Percentiles rank a stretch among this genome's conserved stretches.
Evolutionary conservation across 2,888 invertebrate genomes (phyloP).

Genomic region (Limnephilus auricula): DNA sequence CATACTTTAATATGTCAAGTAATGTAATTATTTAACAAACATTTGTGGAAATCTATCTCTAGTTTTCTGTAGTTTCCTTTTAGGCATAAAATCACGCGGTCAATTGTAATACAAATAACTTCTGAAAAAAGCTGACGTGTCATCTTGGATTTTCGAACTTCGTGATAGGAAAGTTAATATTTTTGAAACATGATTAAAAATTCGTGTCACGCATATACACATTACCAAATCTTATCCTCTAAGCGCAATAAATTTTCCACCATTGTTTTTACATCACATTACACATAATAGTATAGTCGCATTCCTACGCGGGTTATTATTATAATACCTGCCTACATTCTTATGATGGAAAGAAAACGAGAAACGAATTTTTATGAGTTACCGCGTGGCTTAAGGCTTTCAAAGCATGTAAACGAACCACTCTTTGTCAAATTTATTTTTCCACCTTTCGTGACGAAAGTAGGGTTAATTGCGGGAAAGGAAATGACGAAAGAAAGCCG

Average conservation of each 20-base stretch:
- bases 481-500: background rate
- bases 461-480: background rate
- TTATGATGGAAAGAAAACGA: background rate
- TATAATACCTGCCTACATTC: background rate
- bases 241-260: background rate
- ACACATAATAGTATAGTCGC: background rate
- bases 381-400: background rate
- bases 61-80: too few relatives aligned
- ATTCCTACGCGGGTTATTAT: background rate
- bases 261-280: background rate
- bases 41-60: too few relatives aligned
- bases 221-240: too few relatives aligned
- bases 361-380: constrained; percentile 38
- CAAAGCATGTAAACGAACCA: constrained; percentile 22
- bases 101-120: too few relatives aligned
- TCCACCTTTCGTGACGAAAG: background rate
- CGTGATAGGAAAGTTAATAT: too few relatives aligned
- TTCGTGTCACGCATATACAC: too few relatives aligned
- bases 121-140: too few relatives aligned
- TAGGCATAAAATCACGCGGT: too few relatives aligned
- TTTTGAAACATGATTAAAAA: too few relatives aligned
- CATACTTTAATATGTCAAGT: too few relatives aligned
- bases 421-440: constrained; percentile 33
- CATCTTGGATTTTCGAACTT: too few relatives aligned
- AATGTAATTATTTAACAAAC: too few relatives aligned